Evolutionary conservation across 2,888 invertebrate genomes (phyloP), one percentile per base, ranked within the genome.

Genomic region (Melolontha melolontha): DNA sequence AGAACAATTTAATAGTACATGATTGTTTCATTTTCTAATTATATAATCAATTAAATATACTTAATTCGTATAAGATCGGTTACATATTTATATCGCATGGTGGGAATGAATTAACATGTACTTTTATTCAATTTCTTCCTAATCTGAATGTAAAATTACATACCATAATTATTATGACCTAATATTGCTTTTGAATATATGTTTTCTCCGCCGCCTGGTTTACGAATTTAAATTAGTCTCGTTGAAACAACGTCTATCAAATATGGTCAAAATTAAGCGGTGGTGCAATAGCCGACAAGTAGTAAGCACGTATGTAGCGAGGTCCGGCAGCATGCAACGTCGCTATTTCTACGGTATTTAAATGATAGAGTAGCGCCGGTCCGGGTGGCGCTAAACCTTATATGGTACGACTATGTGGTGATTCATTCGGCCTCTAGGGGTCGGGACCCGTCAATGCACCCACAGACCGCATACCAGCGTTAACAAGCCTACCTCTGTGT

Each of bases 351-450:
- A 51, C 51, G 34, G 63, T 40, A 67, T 57, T 50, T 29, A 51
- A 50, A 34, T 51, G 44, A 65, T 67, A 72, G 64, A 41, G 55
- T 52, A 57, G 74, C 70, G 72, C 73, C 74, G 70, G 70, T 44
- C 75, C 69, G 67, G 72, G 75, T 78, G 79, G 79, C 79, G 79
- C 79, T 79, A 79, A 75, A 70, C 79, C 79, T 73, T 78, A 78
- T 78, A 79, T 76, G 78, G 75, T 75, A 70, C 73, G 73, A 73
- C 73, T 71, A 71, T 75, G 71, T 67, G 71, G 76, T 79, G 79
- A 80, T 78, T 80, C 78, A 80, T 74, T 73, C 76, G 74, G 74
- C 74, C 77, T 76, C 74, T 73, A 71, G 74, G 75, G 76, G 73
- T 73, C 71, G 72, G 72, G 75, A 70, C 74, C 72, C 73, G 75